Evolutionary conservation across 2,888 invertebrate species (phyloP), one percentile per base, ranked within the genome.

Genomic region (Zygothrica quintamaculata): DNA sequence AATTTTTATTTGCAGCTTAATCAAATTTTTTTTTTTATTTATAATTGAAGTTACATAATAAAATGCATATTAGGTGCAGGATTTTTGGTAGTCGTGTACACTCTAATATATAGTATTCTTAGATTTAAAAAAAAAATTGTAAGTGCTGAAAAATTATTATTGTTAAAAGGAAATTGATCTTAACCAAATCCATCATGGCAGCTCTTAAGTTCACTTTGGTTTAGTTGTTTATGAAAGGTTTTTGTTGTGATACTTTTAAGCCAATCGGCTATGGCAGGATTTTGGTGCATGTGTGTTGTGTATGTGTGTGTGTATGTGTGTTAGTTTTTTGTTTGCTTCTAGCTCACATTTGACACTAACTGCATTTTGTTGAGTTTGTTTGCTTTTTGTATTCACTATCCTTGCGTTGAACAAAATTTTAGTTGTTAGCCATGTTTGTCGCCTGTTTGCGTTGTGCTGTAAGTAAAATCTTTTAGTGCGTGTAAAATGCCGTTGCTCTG

Each of bases 401-500:
- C 16, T 8, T 22, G 13, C 18, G 6, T 22, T 13, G 36, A 13
- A 11, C 22, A 6, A 46, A 46, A 53, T 53, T 43, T 53, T 43
- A 29, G 37, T 57, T 50, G 48, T 40, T 12, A 22, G n/a, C 12
- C 37, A 8, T 9, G 33, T 9, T 50, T 15, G 13, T 8, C 42
- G 11, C 29, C 52, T n/a, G n/a, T n/a, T 11, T 42, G 16, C 22
- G n/a, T 11, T 31, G 13, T 31, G 47, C 42, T 68, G 78, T 74
- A 82, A 76, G 74, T 79, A 76, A 68, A 85, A 80, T 79, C 65
- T 84, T 79, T 69, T 70, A 79, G 86, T 79, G 86, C 80, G 80
- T 80, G 84, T 80, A 85, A 80, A 85, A 77, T 76, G 77, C 56
- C 71, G 76, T 72, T 75, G 79, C 79, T 75, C 73, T 76, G 75